Conservation (phyloP, 2,797 vertebrate genomes). For the Acrossocheilus wenchowensis region DNA sequence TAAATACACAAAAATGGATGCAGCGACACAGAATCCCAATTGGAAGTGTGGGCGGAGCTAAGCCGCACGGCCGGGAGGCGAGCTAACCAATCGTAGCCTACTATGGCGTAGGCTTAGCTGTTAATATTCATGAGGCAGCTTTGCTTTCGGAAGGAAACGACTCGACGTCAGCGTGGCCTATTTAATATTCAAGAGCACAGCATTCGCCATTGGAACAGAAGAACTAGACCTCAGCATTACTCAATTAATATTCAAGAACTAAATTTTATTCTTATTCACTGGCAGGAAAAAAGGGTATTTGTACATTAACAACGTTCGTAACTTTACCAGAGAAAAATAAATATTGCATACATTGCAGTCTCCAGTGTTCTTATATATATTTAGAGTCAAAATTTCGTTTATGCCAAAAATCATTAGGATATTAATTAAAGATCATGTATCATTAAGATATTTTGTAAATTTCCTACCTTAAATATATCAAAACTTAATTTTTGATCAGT, state of each 20-base stretch:
- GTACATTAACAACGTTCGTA: not conserved
- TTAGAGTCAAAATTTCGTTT: too few species aligned
- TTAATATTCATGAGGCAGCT: conserved; percentile 16
- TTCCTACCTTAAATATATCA: too few species aligned
- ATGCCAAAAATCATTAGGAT: too few species aligned
- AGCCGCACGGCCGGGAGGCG: conserved; percentile 36
- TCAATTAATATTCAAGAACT: not conserved
- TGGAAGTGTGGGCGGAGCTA: conserved; percentile 76
- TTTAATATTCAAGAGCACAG: not conserved
- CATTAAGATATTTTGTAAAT: too few species aligned
- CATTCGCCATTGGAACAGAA: not conserved
- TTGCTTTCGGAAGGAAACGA: not conserved
- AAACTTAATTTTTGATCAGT: too few species aligned
- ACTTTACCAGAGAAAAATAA: not conserved
- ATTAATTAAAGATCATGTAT: too few species aligned
- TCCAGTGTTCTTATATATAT: not conserved
- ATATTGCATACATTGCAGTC: not conserved
- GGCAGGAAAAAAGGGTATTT: not conserved
- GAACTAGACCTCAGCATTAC: not conserved
- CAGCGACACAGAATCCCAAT: conserved; percentile 77
- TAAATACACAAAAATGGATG: conserved; percentile 86
- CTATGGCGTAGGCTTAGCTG: not conserved
- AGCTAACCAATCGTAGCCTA: not conserved
- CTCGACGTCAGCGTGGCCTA: not conserved
- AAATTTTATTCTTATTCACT: too few species aligned